phyloP scores from a whole-genome alignment of 64 coral and sea anemone genomes.

The Catalaphyllia jardinei region DNA sequence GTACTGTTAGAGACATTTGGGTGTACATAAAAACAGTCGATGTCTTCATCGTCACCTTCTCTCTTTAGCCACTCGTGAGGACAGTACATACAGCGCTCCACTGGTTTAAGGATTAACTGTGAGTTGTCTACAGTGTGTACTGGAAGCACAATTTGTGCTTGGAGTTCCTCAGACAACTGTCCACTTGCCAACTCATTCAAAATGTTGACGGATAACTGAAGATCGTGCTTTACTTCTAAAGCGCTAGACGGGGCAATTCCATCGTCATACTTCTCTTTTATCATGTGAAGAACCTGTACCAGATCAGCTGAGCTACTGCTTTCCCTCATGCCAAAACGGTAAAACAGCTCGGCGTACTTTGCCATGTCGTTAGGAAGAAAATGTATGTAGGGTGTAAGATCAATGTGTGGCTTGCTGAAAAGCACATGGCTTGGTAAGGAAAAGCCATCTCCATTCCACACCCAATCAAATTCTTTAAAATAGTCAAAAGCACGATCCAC shows the following conservation, averaged over 20 bases:
- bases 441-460: conserved; percentile 96
- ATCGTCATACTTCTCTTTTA: conserved; percentile 59
- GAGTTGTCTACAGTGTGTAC: conserved; percentile 36
- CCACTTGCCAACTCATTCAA: conserved; percentile 58
- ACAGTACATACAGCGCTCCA: conserved; percentile 74
- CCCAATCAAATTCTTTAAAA: conserved; percentile 41
- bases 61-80: conserved; percentile 49
- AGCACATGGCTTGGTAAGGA: conserved; percentile 55
- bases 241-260: neutral
- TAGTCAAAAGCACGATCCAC: conserved; percentile 7
- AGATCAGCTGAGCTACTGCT: conserved; percentile 39
- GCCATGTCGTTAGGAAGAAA: conserved; percentile 49
- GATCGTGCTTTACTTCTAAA: conserved; percentile 59
- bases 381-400: conserved; percentile 66
- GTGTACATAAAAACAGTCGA: conserved; percentile 37
- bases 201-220: conserved; percentile 64
- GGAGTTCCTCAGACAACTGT: neutral
- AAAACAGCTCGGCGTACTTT: conserved; percentile 23
- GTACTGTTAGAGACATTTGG: conserved; percentile 44
- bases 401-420: conserved; percentile 27
- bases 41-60: conserved; percentile 13
- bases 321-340: conserved; percentile 36
- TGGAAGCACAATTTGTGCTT: conserved; percentile 59
- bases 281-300: conserved; percentile 56
- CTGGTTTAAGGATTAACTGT: conserved; percentile 43